phyloP scores from a whole-genome alignment of 1,140 invertebrate species.

The Atta colombica region DNA sequence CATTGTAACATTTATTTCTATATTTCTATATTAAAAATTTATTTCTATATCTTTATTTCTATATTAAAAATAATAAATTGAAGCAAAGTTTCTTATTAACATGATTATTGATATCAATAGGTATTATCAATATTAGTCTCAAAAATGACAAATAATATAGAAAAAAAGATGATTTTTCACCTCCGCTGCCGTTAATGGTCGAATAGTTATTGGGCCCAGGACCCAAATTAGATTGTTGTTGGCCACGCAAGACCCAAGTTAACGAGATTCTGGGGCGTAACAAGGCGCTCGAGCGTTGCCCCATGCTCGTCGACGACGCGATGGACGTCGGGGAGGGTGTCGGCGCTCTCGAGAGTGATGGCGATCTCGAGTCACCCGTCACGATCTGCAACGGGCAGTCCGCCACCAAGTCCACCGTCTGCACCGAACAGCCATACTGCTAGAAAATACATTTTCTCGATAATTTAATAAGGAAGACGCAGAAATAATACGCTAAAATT shows the following conservation, averaged over 20 bases:
- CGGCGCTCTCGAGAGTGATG: constrained; percentile 67
- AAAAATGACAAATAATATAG: not conserved
- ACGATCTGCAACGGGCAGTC: constrained; percentile 77
- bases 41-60: no score
- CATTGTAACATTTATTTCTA: not conserved
- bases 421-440: constrained; percentile 79
- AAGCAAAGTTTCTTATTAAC: not conserved
- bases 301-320: constrained; percentile 82
- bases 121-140: not conserved
- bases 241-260: constrained; percentile 90
- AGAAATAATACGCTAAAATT: no score
- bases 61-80: not conserved
- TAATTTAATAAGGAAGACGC: not conserved
- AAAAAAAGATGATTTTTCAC: constrained; percentile 19
- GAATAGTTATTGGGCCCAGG: constrained; percentile 63
- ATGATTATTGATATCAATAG: not conserved
- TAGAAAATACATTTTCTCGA: constrained; percentile 7
- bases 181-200: constrained; percentile 44
- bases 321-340: constrained; percentile 55
- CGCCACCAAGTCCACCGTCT: constrained; percentile 82
- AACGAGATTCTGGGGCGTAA: constrained; percentile 90
- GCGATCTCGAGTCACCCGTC: constrained; percentile 70
- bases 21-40: not conserved
- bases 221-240: constrained; percentile 81
- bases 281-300: constrained; percentile 86